These are phyloP conservation scores for Oncorhynchus nerka DNA, from an alignment of 2,113 vertebrate genomes.

Conservation along the genomic window DNA sequence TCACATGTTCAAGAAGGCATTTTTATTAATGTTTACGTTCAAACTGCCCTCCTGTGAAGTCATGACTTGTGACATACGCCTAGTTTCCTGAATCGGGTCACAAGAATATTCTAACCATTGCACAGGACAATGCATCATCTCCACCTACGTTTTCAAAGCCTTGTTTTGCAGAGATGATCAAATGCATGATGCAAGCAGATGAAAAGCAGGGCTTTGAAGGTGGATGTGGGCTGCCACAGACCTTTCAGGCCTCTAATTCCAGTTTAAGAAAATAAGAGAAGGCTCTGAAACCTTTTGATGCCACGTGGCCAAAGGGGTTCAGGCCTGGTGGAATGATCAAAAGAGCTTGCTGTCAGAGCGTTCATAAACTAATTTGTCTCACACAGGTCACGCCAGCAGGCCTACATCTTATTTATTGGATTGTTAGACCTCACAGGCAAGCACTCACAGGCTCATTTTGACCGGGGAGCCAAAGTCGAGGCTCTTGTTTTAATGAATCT, in stretches of 20 bases:
- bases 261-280: neutral
- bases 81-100: no score
- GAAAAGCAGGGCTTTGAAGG: neutral
- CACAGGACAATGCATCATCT: neutral
- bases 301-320: slow-evolving; percentile 6
- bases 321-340: slow-evolving; percentile 22
- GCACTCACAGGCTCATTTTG: slow-evolving; percentile 24
- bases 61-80: neutral
- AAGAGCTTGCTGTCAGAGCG: neutral
- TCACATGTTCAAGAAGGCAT: neutral
- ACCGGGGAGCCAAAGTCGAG: slow-evolving; percentile 39
- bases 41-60: no score
- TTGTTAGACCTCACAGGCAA: slow-evolving; percentile 35
- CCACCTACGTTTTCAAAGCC: neutral
- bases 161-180: neutral
- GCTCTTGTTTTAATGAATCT: slow-evolving; percentile 65
- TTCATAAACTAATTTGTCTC: slow-evolving; percentile 18
- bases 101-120: neutral
- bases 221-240: neutral
- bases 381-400: slow-evolving; percentile 29
- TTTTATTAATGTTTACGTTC: no score
- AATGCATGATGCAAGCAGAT: neutral
- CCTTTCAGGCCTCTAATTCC: neutral
- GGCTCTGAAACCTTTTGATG: neutral
- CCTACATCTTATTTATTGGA: slow-evolving; percentile 39